Conservation (phyloP, 2,888 invertebrate species). For the Phaonia tiefii region DNA sequence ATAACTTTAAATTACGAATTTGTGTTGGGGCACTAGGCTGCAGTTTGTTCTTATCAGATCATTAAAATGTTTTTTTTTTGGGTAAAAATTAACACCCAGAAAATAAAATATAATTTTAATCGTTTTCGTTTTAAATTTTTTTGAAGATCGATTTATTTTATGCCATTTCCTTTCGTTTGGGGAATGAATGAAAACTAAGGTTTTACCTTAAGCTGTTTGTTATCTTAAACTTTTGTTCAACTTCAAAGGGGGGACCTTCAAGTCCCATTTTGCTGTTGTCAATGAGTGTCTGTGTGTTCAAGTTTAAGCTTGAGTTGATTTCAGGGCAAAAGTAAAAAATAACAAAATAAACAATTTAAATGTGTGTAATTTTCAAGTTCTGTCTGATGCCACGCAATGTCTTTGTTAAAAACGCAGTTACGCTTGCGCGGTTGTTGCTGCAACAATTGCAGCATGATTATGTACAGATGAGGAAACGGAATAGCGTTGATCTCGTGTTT, state of each 20-base stretch:
- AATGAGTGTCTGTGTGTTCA: background rate
- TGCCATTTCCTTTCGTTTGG: background rate
- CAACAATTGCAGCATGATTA: background rate
- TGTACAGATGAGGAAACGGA: background rate
- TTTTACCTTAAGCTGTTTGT: background rate
- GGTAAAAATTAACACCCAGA: constrained; percentile 14
- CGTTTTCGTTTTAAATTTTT: too few species aligned
- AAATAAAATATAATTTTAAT: too few species aligned
- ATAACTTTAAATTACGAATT: background rate
- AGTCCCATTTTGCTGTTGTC: too few species aligned
- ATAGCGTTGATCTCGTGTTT: background rate
- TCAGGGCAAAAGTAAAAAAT: background rate
- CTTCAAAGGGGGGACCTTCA: constrained; percentile 4
- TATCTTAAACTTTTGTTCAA: background rate
- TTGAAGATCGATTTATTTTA: background rate
- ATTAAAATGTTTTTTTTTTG: constrained; percentile 13
- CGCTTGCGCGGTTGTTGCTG: constrained; percentile 1
- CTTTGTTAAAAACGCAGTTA: background rate
- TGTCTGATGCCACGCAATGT: background rate
- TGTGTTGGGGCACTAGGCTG: background rate
- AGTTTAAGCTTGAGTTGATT: constrained; percentile 4
- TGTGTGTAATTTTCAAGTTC: too few species aligned
- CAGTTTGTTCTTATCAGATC: constrained; percentile 17
- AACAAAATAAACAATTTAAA: too few species aligned
- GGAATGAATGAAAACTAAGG: background rate